These are phyloP conservation scores for Sander lucioperca DNA, from an alignment of 2,113 vertebrate species.

Conservation along the genomic window DNA sequence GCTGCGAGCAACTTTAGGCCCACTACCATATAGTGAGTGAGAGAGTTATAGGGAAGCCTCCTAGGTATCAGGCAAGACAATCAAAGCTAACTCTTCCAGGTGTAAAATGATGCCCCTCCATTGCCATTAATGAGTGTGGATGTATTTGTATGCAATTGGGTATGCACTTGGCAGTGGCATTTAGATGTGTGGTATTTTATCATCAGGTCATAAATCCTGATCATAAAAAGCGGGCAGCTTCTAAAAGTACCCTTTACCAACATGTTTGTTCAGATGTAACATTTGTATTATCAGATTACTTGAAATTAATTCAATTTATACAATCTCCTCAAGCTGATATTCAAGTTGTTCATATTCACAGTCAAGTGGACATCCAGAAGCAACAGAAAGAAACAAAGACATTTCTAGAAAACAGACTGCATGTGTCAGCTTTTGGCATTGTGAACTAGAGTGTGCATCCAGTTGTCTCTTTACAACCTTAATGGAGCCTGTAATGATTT, in stretches of 20 bases:
- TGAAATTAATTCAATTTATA: neutral
- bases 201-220: conserved; percentile 41
- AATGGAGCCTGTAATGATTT: conserved; percentile 42
- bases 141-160: conserved; percentile 24
- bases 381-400: neutral
- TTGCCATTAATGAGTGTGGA: conserved; percentile 31
- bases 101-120: conserved; percentile 46
- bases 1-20: conserved; percentile 21
- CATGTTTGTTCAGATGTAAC: neutral
- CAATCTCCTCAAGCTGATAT: neutral
- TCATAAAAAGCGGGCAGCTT: neutral
- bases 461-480: conserved; percentile 26
- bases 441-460: neutral
- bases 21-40: conserved; percentile 12
- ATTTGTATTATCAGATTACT: neutral
- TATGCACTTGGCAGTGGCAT: neutral
- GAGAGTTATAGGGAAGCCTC: conserved; percentile 43
- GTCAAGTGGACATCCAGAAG: conserved; percentile 1
- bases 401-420: conserved; percentile 23
- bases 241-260: neutral
- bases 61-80: conserved; percentile 8
- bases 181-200: conserved; percentile 23
- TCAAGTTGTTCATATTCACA: conserved; percentile 1
- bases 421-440: neutral
- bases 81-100: conserved; percentile 7